Conservation (phyloP, 2,888 invertebrate species). For the Trachelus stipa region DNA sequence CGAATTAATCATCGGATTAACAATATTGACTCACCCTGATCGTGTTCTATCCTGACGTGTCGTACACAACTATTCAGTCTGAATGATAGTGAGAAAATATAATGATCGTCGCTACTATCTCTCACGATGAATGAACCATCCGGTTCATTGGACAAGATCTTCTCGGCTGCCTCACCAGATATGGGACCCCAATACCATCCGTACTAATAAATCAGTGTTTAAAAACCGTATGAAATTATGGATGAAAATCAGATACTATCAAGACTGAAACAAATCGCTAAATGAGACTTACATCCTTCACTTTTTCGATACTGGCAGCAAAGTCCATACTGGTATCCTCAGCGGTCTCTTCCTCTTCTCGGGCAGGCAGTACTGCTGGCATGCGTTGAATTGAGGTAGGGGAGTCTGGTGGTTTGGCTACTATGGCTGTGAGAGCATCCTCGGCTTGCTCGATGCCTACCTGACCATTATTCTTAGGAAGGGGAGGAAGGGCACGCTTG, state of each 20-base stretch:
- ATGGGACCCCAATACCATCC: constrained; percentile 98
- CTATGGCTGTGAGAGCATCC: constrained; percentile 58
- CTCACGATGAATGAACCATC: constrained; percentile 95
- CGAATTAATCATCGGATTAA: neutral
- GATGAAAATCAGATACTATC: constrained; percentile 15
- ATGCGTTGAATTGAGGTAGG: constrained; percentile 53
- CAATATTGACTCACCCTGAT: constrained; percentile 78
- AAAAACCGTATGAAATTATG: constrained; percentile 13
- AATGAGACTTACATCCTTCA: constrained; percentile 84
- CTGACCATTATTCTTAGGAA: constrained; percentile 71
- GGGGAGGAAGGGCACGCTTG: constrained; percentile 76
- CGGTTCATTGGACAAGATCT: constrained; percentile 89
- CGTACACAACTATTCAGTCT: constrained; percentile 90
- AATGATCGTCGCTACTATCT: constrained; percentile 94
- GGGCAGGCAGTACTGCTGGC: constrained; percentile 64
- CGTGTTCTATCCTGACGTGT: constrained; percentile 94
- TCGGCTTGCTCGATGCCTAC: constrained; percentile 61
- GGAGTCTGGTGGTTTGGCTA: constrained; percentile 57
- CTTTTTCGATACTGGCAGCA: constrained; percentile 91
- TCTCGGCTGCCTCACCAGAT: constrained; percentile 91
- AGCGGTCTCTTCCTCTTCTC: constrained; percentile 65
- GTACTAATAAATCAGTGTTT: constrained; percentile 71
- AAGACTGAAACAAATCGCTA: constrained; percentile 7
- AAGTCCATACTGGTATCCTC: constrained; percentile 80
- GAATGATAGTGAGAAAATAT: constrained; percentile 93